These are phyloP conservation scores for Tauraco erythrolophus DNA, from an alignment of 2,113 vertebrate genomes.

Conservation along the genomic window DNA sequence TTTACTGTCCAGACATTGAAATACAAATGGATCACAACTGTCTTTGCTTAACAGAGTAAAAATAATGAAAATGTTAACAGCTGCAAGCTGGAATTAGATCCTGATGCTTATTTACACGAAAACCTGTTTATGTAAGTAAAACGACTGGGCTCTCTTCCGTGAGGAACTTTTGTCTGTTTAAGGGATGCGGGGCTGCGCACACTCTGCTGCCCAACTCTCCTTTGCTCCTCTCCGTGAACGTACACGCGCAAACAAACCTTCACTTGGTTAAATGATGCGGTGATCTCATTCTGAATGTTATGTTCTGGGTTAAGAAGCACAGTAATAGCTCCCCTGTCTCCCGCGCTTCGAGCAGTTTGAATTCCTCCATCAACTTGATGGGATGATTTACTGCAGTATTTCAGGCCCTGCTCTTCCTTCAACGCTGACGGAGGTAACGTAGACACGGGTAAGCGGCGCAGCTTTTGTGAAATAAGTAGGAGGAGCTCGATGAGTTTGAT, in stretches of 20 bases:
- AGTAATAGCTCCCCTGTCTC: conserved; percentile 67
- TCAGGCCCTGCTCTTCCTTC: conserved; percentile 23
- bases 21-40: neutral
- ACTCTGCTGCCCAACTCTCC: neutral
- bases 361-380: conserved; percentile 74
- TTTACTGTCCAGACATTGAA: neutral
- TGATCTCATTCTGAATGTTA: conserved; percentile 36
- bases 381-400: conserved; percentile 68
- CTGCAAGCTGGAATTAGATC: neutral
- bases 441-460: neutral
- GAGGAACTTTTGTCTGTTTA: neutral
- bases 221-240: neutral
- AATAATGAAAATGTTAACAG: neutral
- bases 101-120: neutral
- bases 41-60: neutral
- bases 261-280: conserved; percentile 39
- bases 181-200: neutral
- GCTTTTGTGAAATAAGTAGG: conserved; percentile 3
- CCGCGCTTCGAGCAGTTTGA: conserved; percentile 53
- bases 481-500: neutral
- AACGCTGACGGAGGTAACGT: neutral
- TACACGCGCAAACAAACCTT: neutral
- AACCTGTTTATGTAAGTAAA: neutral
- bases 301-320: conserved; percentile 73
- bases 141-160: neutral